Conservation (phyloP, 2,797 vertebrate species). For the Anguilla obscura region DNA sequence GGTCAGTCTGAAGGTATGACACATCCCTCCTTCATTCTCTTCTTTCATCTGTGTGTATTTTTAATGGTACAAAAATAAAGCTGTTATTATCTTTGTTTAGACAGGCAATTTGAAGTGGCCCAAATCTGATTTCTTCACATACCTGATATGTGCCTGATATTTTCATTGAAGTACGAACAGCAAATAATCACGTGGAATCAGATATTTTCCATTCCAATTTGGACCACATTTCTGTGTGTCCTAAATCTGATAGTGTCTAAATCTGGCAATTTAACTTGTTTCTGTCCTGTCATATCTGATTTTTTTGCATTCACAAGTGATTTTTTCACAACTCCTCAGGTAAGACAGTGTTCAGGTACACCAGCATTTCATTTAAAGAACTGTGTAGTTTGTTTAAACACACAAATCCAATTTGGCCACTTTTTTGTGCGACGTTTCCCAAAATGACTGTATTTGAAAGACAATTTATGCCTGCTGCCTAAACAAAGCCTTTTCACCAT, state of each 20-base stretch:
- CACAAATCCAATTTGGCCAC: background rate
- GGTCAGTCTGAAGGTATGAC: conserved; percentile 42
- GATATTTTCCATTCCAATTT: background rate
- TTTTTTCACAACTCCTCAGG: background rate
- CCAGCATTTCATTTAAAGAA: background rate
- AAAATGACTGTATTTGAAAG: background rate
- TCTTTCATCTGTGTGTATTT: background rate
- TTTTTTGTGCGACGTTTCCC: background rate
- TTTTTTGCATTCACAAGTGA: background rate
- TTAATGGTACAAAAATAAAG: background rate
- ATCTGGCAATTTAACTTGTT: background rate
- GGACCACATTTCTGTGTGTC: background rate
- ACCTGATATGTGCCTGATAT: background rate
- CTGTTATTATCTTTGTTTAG: background rate
- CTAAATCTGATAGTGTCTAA: background rate
- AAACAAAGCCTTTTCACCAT: background rate
- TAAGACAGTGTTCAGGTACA: background rate
- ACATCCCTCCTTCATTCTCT: background rate
- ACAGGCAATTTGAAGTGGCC: background rate
- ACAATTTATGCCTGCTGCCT: background rate
- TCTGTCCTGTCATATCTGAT: background rate
- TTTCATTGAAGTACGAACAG: background rate
- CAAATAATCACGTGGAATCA: background rate
- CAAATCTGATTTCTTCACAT: background rate
- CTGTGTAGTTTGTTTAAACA: background rate